A percentile compares a stretch with the other conserved stretches of the same genome.
Evolutionary conservation across 2,888 invertebrate species (phyloP).

Genomic region (Melanotus villosus): DNA sequence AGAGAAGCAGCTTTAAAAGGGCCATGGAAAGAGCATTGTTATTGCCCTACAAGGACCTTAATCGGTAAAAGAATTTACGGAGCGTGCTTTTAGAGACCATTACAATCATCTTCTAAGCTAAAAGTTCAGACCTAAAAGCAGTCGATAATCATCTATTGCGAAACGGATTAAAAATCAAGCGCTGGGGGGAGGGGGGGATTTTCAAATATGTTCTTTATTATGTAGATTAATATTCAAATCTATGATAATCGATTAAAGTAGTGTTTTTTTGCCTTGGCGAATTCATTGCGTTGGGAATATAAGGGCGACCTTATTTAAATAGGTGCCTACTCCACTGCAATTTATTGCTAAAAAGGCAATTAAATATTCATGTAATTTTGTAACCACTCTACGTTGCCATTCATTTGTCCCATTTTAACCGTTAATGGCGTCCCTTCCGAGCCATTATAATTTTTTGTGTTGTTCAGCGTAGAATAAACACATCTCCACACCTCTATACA

Average conservation of each 20-base stretch:
- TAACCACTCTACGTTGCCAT: slow-evolving; percentile 4
- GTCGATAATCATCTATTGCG: slow-evolving; percentile 22
- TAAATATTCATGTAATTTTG: slow-evolving; percentile 16
- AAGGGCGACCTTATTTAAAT: neutral
- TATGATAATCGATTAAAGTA: too few species aligned
- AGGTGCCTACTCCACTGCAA: neutral
- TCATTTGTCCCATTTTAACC: slow-evolving; percentile 9
- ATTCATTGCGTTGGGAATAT: neutral
- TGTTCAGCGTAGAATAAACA: neutral
- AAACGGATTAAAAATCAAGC: slow-evolving; percentile 21
- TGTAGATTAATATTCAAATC: neutral
- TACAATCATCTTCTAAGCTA: slow-evolving; percentile 39
- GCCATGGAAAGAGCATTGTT: slow-evolving; percentile 34
- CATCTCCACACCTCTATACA: too few species aligned
- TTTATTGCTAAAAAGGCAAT: slow-evolving; percentile 10
- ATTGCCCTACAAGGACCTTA: slow-evolving; percentile 36
- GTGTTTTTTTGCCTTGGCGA: too few species aligned
- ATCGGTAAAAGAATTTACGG: slow-evolving; percentile 42
- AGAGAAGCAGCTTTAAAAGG: slow-evolving; percentile 36
- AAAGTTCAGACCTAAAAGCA: slow-evolving; percentile 29
- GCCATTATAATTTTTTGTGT: neutral
- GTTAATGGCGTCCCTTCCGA: neutral
- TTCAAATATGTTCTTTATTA: neutral
- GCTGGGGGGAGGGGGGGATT: neutral
- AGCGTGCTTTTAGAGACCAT: slow-evolving; percentile 42